Percentiles rank a stretch among this genome's conserved stretches.
Conservation (phyloP, 2,888 invertebrate species). For the Diplazon laetatorius region DNA sequence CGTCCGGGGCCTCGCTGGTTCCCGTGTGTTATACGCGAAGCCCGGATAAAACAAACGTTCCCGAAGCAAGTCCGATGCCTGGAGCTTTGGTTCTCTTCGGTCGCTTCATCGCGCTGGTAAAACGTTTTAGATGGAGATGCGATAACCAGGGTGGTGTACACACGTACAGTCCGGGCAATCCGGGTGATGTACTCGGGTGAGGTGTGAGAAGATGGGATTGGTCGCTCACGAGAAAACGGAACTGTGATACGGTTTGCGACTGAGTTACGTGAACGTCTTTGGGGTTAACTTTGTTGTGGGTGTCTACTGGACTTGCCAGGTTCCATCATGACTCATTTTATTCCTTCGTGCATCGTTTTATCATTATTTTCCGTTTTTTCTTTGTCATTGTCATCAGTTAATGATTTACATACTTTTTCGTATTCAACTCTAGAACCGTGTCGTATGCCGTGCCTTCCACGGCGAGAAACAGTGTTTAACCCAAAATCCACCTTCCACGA, state of each 20-base stretch:
- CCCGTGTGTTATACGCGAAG: conserved; percentile 71
- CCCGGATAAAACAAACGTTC: conserved; percentile 77
- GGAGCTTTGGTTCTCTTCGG: conserved; percentile 53
- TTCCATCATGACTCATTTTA: background rate
- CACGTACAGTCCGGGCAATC: conserved; percentile 55
- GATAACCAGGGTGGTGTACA: conserved; percentile 66
- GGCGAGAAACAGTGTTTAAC: no score
- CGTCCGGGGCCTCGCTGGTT: conserved; percentile 40
- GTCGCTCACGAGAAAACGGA: conserved; percentile 52
- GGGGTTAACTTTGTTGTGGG: background rate
- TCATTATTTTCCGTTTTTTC: no score
- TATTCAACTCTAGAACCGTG: no score
- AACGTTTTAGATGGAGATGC: conserved; percentile 72
- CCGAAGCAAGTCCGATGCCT: conserved; percentile 59
- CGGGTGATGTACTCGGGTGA: conserved; percentile 50
- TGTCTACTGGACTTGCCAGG: background rate
- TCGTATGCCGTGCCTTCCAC: no score
- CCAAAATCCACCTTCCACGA: no score
- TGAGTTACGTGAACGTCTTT: background rate
- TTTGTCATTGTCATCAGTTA: no score
- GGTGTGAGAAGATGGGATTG: conserved; percentile 73
- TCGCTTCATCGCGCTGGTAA: conserved; percentile 62
- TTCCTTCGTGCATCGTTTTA: no score
- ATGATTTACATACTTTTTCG: no score
- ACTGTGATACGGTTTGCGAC: conserved; percentile 11